A percentile compares a stretch with the other conserved stretches of the same genome.
Evolutionary conservation across 1,140 invertebrate genomes (phyloP).

Genomic region (Hesperophylax magnus): DNA sequence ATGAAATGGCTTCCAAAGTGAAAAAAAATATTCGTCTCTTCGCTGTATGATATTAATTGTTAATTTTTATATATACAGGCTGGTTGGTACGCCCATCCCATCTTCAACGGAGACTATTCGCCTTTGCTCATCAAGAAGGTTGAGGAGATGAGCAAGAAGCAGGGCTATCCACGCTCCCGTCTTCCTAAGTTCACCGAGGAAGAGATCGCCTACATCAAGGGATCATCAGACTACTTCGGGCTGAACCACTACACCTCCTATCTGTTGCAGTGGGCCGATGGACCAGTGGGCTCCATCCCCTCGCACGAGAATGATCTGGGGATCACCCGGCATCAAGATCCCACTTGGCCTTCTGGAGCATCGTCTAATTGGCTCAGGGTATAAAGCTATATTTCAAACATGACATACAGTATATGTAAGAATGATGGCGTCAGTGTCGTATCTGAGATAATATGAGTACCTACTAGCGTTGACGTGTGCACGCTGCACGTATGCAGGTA

Average conservation of each 20-base stretch:
- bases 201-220: constrained; percentile 72
- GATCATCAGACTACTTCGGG: constrained; percentile 74
- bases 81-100: constrained; percentile 79
- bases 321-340: constrained; percentile 66
- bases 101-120: constrained; percentile 80
- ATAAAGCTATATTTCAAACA: not conserved
- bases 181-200: constrained; percentile 75
- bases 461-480: too few relatives aligned
- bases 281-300: constrained; percentile 63
- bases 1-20: too few relatives aligned
- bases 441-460: too few relatives aligned
- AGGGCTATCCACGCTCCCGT: constrained; percentile 74
- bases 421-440: too few relatives aligned
- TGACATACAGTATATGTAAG: too few relatives aligned
- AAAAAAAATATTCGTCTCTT: too few relatives aligned
- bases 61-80: constrained; percentile 63
- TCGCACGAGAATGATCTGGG: constrained; percentile 69
- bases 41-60: not conserved
- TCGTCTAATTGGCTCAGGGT: constrained; percentile 70
- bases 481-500: too few relatives aligned
- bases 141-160: constrained; percentile 71
- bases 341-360: constrained; percentile 67
- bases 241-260: constrained; percentile 76
- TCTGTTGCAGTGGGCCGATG: constrained; percentile 64
- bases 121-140: constrained; percentile 75